These are phyloP conservation scores for Macrobrachium nipponense DNA, from an alignment of 1,140 invertebrate species.

Conservation along the genomic window DNA sequence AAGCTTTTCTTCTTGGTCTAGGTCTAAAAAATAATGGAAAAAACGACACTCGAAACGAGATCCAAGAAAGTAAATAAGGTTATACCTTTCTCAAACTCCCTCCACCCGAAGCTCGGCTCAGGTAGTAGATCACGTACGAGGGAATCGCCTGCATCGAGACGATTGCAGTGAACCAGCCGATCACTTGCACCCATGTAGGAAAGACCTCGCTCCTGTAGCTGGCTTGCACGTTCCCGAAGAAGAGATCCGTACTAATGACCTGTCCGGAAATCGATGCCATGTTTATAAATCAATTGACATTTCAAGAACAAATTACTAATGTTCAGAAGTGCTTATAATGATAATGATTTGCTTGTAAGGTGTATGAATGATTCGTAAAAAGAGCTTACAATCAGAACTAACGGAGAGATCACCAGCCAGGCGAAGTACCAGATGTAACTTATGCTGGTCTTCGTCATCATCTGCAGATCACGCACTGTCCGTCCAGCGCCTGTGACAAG, in stretches of 20 bases:
- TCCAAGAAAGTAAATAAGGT: no score
- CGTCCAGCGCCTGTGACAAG: conserved; percentile 26
- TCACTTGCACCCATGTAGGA: conserved; percentile 74
- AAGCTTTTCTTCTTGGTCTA: no score
- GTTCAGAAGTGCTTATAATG: neutral
- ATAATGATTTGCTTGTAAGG: neutral
- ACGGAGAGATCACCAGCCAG: conserved; percentile 24
- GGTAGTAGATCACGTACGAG: conserved; percentile 71
- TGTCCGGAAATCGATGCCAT: conserved; percentile 62
- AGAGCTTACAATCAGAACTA: conserved; percentile 21
- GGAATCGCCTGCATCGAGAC: conserved; percentile 76
- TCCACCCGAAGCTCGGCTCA: conserved; percentile 4
- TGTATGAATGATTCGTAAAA: neutral
- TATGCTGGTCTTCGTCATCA: conserved; percentile 22
- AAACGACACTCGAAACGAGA: no score
- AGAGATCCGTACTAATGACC: conserved; percentile 75
- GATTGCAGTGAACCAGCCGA: conserved; percentile 76
- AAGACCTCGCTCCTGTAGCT: conserved; percentile 73
- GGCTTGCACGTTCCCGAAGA: conserved; percentile 72
- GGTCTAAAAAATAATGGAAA: no score
- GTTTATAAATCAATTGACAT: neutral
- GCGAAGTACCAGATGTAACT: conserved; percentile 34
- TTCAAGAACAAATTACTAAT: neutral
- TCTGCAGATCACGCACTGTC: conserved; percentile 40
- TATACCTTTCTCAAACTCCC: no score